Percentiles rank a stretch among this genome's conserved stretches.
Evolutionary conservation across 2,888 invertebrate species (phyloP).

Genomic region (Itoplectis maculator): DNA sequence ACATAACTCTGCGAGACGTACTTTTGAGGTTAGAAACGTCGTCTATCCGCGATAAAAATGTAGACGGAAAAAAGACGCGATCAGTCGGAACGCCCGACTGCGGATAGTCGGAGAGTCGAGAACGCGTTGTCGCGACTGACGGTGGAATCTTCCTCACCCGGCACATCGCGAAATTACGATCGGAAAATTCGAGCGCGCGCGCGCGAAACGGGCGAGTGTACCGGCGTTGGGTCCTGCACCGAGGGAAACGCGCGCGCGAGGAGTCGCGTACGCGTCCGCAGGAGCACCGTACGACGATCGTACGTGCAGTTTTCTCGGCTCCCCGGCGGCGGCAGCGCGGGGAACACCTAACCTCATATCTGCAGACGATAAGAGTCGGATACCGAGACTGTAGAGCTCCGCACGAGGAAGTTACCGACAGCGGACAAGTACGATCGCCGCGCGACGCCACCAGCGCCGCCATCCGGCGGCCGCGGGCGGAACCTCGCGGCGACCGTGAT

Average conservation of each 20-base stretch:
- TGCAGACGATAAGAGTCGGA: neutral
- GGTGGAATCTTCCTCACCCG: neutral
- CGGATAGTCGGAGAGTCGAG: neutral
- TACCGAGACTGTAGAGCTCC: neutral
- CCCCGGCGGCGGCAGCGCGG: neutral
- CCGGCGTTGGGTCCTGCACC: neutral
- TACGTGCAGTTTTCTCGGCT: neutral
- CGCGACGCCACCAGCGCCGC: constrained; percentile 10
- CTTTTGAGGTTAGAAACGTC: constrained; percentile 8
- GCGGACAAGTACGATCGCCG: constrained; percentile 9
- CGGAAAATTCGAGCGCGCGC: constrained; percentile 1
- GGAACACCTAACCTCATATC: constrained; percentile 11
- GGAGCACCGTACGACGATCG: neutral
- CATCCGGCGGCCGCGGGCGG: neutral
- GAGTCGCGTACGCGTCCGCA: neutral
- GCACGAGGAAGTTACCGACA: constrained; percentile 15
- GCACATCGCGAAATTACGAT: neutral
- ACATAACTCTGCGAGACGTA: neutral
- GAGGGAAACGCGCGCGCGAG: neutral
- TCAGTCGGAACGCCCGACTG: neutral
- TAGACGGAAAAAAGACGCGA: neutral
- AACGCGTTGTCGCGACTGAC: neutral
- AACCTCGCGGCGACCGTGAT: constrained; percentile 28
- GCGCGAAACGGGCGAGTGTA: neutral
- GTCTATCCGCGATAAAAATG: neutral